phyloP scores from a whole-genome alignment of 1,140 invertebrate species.

The Heterodera carotae region DNA sequence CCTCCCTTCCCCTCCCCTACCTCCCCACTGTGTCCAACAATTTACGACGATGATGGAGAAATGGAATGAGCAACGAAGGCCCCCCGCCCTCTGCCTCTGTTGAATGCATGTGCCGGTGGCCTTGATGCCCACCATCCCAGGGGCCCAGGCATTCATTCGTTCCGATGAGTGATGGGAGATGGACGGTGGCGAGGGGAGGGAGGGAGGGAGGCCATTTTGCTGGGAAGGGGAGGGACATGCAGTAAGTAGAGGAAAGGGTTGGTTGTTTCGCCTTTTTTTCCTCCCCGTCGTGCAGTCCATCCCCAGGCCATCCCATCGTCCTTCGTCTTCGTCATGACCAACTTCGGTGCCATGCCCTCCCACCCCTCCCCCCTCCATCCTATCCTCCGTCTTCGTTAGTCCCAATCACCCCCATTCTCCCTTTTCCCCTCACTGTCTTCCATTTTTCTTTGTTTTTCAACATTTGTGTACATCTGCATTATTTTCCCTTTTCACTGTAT shows the following conservation, averaged over 20 bases:
- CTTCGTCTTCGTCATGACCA: neutral
- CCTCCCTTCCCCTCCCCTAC: neutral
- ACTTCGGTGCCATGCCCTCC: neutral
- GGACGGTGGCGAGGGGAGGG: neutral
- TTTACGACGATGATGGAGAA: slow-evolving; percentile 5
- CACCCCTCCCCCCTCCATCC: neutral
- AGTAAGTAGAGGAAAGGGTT: neutral
- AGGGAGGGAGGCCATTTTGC: slow-evolving; percentile 11
- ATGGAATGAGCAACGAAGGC: neutral
- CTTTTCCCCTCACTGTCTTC: too few relatives aligned
- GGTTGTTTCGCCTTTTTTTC: neutral
- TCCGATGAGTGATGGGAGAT: slow-evolving; percentile 13
- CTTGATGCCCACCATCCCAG: slow-evolving; percentile 12
- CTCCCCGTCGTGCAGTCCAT: neutral
- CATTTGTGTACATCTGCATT: too few relatives aligned
- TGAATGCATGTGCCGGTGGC: slow-evolving; percentile 15
- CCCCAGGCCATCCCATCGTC: neutral
- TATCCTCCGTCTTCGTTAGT: neutral
- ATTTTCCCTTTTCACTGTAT: too few relatives aligned
- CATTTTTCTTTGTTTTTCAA: too few relatives aligned
- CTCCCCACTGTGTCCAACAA: slow-evolving; percentile 8
- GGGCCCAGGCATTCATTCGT: slow-evolving; percentile 10
- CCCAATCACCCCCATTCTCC: neutral
- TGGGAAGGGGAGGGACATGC: neutral
- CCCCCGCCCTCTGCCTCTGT: neutral